phyloP scores from a whole-genome alignment of 2,113 vertebrate species.

The Ptyas mucosa region DNA sequence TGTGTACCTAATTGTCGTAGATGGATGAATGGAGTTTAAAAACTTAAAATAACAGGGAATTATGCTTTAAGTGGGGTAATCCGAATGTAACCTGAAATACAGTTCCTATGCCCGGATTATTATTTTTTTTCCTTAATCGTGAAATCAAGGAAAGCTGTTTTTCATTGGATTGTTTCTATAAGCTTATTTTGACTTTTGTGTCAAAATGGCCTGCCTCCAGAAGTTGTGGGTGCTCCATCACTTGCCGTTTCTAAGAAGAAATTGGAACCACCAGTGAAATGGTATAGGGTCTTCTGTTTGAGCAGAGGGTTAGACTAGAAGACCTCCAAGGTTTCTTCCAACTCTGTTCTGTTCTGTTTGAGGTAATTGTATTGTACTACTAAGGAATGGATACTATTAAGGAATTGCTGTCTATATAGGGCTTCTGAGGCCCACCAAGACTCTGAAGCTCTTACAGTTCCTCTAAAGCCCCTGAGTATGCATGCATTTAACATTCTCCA shows the following conservation, averaged over 20 bases:
- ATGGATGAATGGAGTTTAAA: neutral
- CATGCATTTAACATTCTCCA: too few species aligned
- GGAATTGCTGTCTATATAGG: neutral
- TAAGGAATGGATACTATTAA: neutral
- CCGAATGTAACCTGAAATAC: neutral
- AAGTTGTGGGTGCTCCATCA: neutral
- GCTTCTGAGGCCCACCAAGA: neutral
- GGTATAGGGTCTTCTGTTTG: neutral
- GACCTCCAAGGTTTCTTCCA: neutral
- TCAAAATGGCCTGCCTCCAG: neutral
- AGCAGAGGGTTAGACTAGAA: neutral
- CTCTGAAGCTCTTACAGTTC: neutral
- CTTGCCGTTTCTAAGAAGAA: neutral
- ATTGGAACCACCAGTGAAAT: neutral
- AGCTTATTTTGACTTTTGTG: neutral
- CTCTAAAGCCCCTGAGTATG: neutral
- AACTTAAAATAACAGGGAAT: neutral
- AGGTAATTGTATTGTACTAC: neutral
- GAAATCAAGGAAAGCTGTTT: neutral
- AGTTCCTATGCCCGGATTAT: neutral
- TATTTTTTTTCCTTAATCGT: neutral
- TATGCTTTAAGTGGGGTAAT: neutral
- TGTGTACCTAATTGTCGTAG: neutral
- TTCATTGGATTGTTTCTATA: neutral
- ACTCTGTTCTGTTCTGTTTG: neutral